Conservation (phyloP, 2,113 vertebrate genomes). For the Archilochus colubris region DNA sequence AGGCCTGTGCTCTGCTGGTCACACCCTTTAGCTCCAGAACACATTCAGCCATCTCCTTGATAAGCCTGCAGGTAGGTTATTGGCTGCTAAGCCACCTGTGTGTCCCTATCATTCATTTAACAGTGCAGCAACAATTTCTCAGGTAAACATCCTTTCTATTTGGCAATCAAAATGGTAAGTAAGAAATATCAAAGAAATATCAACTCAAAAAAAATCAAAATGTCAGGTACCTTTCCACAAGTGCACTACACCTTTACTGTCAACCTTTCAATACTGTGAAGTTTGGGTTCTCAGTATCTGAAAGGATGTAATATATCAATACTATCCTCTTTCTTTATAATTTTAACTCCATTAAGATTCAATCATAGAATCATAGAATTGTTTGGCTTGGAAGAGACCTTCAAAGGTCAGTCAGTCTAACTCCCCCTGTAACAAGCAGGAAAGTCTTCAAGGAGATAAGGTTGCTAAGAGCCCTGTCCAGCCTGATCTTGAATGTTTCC, state of each 20-base stretch:
- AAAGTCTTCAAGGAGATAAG: neutral
- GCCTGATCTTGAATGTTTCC: neutral
- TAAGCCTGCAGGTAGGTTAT: neutral
- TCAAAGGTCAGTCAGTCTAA: neutral
- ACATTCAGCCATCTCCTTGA: neutral
- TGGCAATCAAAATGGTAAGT: neutral
- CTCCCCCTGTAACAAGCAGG: neutral
- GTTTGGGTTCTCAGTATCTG: neutral
- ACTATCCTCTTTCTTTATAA: neutral
- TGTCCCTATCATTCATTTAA: neutral
- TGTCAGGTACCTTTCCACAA: neutral
- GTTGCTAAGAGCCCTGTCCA: neutral
- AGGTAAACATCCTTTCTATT: neutral
- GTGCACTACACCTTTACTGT: rapidly evolving
- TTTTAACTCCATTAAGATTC: neutral
- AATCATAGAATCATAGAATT: neutral
- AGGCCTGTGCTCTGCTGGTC: neutral
- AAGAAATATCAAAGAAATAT: neutral
- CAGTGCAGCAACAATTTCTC: neutral
- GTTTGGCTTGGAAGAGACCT: neutral
- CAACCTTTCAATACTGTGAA: neutral
- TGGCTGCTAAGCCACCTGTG: neutral
- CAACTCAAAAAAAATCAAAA: neutral
- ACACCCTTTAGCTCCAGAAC: neutral
- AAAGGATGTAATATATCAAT: neutral